These are phyloP conservation scores for Strigamia transsilvanica DNA, from an alignment of 2,888 invertebrate genomes.

Conservation along the genomic window DNA sequence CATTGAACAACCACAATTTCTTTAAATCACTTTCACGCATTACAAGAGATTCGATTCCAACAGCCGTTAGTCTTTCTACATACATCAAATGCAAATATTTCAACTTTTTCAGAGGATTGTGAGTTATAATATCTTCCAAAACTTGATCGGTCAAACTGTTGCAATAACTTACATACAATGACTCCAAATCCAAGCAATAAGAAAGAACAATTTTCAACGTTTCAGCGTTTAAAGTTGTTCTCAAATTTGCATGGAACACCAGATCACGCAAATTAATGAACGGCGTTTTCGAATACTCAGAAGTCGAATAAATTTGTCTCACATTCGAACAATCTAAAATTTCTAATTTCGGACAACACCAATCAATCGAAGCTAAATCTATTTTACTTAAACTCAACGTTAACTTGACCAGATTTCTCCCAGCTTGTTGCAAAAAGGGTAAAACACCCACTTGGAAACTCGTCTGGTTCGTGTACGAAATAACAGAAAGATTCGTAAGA, in stretches of 20 bases:
- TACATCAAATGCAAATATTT: constrained; percentile 52
- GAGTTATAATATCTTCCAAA: constrained; percentile 5
- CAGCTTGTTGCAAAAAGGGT: constrained; percentile 36
- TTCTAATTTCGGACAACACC: constrained; percentile 30
- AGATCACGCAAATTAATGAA: constrained; percentile 32
- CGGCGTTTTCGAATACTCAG: constrained; percentile 14
- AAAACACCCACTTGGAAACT: constrained; percentile 49
- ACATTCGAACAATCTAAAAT: constrained; percentile 37
- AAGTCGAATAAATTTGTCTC: not conserved
- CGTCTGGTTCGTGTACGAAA: not conserved
- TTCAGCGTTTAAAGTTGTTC: not conserved
- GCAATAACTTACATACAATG: constrained; percentile 44
- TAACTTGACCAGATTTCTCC: constrained; percentile 24
- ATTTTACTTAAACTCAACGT: constrained; percentile 28
- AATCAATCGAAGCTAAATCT: constrained; percentile 31
- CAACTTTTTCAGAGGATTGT: constrained; percentile 35
- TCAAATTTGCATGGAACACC: constrained; percentile 32
- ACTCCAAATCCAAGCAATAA: constrained; percentile 34
- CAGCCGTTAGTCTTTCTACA: constrained; percentile 42
- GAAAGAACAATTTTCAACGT: constrained; percentile 28
- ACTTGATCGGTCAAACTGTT: constrained; percentile 1
- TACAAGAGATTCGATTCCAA: constrained; percentile 19
- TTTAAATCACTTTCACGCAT: constrained; percentile 46
- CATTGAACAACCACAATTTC: constrained; percentile 49
- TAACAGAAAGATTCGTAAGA: constrained; percentile 8